These are phyloP conservation scores for Stomorhina lunata DNA, from an alignment of 2,888 invertebrate species.

Conservation along the genomic window DNA sequence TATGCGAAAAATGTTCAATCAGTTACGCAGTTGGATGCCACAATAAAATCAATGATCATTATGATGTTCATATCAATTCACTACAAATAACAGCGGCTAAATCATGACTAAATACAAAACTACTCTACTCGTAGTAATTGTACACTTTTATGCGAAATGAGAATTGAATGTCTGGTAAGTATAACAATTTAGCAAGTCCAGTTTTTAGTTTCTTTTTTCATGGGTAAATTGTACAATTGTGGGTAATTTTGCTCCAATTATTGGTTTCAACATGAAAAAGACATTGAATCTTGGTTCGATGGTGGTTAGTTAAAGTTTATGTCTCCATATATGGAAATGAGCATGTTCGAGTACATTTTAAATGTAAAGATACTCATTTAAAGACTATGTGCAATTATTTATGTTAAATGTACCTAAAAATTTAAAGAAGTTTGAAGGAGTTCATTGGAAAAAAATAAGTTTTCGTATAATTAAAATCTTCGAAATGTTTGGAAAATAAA, in stretches of 20 bases:
- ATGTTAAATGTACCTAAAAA: not conserved
- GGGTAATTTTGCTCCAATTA: conserved; percentile 51
- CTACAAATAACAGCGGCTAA: conserved; percentile 12
- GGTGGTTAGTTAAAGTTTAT: conserved; percentile 46
- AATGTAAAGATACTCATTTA: not conserved
- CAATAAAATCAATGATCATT: not conserved
- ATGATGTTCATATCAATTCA: conserved; percentile 9
- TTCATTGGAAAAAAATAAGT: not conserved
- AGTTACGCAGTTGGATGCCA: conserved; percentile 30
- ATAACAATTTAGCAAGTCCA: conserved; percentile 28
- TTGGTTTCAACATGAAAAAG: conserved; percentile 47
- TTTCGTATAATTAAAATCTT: no score
- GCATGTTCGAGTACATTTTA: not conserved
- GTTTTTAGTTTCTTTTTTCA: not conserved
- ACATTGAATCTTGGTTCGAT: conserved; percentile 52
- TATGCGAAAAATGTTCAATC: conserved; percentile 1
- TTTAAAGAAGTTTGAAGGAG: not conserved
- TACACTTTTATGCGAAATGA: no score
- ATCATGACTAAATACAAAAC: conserved; percentile 3
- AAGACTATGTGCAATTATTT: conserved; percentile 10
- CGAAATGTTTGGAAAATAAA: no score
- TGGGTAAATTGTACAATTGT: conserved; percentile 28
- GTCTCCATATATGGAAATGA: conserved; percentile 7
- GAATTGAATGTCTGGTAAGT: no score
- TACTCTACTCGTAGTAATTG: not conserved